Evolutionary conservation across 1,140 invertebrate species (phyloP), one percentile per base, ranked within the genome.

Genomic region (Probaryconus sp.): DNA sequence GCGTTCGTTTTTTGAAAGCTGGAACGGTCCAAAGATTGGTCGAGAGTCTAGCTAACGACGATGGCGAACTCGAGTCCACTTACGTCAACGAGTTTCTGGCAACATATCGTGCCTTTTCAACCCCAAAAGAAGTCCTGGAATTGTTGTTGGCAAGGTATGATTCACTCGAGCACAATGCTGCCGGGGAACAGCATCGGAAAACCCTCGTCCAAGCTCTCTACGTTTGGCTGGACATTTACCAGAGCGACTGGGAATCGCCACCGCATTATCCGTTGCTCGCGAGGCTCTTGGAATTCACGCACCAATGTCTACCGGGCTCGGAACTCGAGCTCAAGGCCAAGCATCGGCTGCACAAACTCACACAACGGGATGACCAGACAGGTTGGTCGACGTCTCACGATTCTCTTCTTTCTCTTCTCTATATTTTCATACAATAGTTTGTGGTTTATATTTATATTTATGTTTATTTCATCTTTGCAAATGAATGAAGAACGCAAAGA

Each of bases 81-180:
- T 98, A 98, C 87, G 96, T 98, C 83, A 98, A 98, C 85, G 96
- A 98, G 1, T 99, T 99, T 88, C 92, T 99, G 58, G 95, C 96
- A 35, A 98, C 97, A 0, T 98, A 97, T 84, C 89, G 96, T 56
- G 93, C 95, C 11, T 98, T 97, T 84, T 92, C 95, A 40, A 93
- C 92, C 9, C 90, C 94, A 17, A 90, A 90, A 55, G 91, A 94
- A 84, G 96, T 99, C 11, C 89, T 99, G 40, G 92, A 93, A 65
- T 88, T 96, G 37, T 86, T 98, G 43, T 87, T 96, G 51, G 90
- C 93, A 74, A 91, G 95, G 75, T 97, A 93, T 81, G 92, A 93
- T 80, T 91, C 92, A 5, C 85, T 94, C 70, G 90, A 90, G 67
- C 89, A 87, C 5, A 84, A 83, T 51, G 84, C 87, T 7, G 86